phyloP scores from a whole-genome alignment of 2,113 vertebrate species.

The Prunella himalayana region DNA sequence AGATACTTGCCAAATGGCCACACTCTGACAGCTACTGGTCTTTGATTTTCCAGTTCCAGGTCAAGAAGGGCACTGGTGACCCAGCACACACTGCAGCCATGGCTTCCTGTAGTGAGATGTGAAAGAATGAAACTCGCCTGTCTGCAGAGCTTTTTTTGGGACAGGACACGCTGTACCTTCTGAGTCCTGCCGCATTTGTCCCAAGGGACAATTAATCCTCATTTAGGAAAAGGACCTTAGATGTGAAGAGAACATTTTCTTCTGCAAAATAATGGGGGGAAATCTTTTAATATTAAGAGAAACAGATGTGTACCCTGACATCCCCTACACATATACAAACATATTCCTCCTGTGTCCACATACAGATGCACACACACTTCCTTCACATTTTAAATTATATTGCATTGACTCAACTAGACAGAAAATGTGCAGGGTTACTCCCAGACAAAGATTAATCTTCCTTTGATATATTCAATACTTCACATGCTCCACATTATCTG shows the following conservation, averaged over 20 bases:
- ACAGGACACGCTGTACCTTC: not conserved
- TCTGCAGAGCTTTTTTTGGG: not conserved
- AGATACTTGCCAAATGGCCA: not conserved
- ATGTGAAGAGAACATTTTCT: not conserved
- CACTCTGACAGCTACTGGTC: not conserved
- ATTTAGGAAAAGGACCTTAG: not conserved
- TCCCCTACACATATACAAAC: not conserved
- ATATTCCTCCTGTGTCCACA: not conserved
- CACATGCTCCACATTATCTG: slow-evolving; percentile 53
- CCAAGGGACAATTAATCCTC: not conserved
- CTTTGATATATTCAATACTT: slow-evolving; percentile 61
- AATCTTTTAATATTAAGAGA: not conserved
- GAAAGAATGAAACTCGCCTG: not conserved
- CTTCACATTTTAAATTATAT: not conserved
- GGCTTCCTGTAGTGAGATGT: not conserved
- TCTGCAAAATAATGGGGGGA: not conserved
- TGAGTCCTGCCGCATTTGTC: not conserved
- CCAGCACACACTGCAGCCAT: not conserved
- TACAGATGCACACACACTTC: not conserved
- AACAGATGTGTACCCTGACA: not conserved
- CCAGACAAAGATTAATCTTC: slow-evolving; percentile 56
- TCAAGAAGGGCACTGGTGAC: accelerated
- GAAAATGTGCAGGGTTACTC: slow-evolving; percentile 9
- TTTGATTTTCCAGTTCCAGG: not conserved
- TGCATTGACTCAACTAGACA: slow-evolving; percentile 18